Evolutionary conservation across 2,797 vertebrate genomes (phyloP), one percentile per base, ranked within the genome.

Genomic region (Argentina silus): DNA sequence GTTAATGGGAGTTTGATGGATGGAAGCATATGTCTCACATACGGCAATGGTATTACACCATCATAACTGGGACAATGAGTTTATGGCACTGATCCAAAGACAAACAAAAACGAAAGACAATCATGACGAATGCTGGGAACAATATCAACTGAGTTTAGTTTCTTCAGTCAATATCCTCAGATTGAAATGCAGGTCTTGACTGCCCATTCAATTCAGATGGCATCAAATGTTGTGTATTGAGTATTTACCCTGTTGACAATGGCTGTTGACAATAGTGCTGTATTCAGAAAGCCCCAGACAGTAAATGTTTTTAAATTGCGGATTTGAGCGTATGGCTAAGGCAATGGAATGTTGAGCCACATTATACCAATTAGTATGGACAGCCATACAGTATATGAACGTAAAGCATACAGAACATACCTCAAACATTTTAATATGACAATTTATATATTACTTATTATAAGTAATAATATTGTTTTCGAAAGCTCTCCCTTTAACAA

Each of bases 1-100:
- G 91, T 92, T 93, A 93, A 93, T 90, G 90, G 90, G 91, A 88
- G 87, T 91, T 93, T 92, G 90, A 91, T 91, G 89, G 90, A 91
- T 91, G 89, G 89, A 91, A 90, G 87, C 90, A 91, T 93, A 90
- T 91, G 90, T 85, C 87, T 86, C 76, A 76, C 87, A 80, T 85
- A 75, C 65, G 65, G 78, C 74, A 74, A 78, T 80, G 64, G 81
- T 27, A 53, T 17, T 77, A 81, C 77, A 64, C 81, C 81, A 85
- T 86, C 88, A 90, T 86, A 87, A 87, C 78, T 51, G 83, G 55
- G 73, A 88, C 85, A 89, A 88, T 85, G 81, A 90, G 86, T 88
- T 87, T 86, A 87, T 88, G 88, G 83, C 78, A 81, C 86, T 88
- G 76, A 74, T 86, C 88, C 85, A 86, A 86, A 85, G 83, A 82